These are phyloP conservation scores for Parazoanthus atlanticus DNA, from an alignment of 92 coral and sea anemone genomes.

Conservation along the genomic window DNA sequence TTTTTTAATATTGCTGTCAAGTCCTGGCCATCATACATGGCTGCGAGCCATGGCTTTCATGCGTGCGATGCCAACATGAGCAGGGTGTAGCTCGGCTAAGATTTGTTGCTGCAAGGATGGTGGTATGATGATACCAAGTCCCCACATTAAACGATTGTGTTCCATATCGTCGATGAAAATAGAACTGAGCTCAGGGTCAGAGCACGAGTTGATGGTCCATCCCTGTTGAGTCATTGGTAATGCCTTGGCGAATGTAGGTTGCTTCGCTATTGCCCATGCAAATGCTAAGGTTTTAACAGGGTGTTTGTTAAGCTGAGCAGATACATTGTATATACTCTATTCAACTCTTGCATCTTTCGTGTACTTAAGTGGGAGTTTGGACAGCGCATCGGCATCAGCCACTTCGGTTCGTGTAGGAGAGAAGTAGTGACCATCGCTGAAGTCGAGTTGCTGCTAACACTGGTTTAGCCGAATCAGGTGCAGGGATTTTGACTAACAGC, in stretches of 20 bases:
- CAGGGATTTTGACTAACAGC: no score
- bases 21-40: slow-evolving; percentile 22
- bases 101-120: slow-evolving; percentile 34
- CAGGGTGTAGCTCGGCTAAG: slow-evolving; percentile 40
- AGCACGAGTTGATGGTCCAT: no score
- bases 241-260: no score
- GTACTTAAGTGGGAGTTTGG: slow-evolving; percentile 26
- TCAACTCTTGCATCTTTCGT: slow-evolving; percentile 12
- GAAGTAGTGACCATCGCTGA: slow-evolving; percentile 29
- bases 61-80: slow-evolving; percentile 57
- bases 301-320: no score
- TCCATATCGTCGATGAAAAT: background rate
- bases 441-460: slow-evolving; percentile 36
- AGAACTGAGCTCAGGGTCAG: no score
- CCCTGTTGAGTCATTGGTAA: no score
- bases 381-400: slow-evolving; percentile 39
- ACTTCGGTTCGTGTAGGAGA: slow-evolving; percentile 26
- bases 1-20: no score
- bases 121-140: slow-evolving; percentile 40
- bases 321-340: slow-evolving; percentile 1
- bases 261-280: no score
- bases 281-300: no score
- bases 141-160: slow-evolving; percentile 46
- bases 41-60: slow-evolving; percentile 53
- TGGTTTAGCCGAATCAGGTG: background rate